Conservation (phyloP, 2,113 vertebrate genomes). For the Hippopotamus amphibius region DNA sequence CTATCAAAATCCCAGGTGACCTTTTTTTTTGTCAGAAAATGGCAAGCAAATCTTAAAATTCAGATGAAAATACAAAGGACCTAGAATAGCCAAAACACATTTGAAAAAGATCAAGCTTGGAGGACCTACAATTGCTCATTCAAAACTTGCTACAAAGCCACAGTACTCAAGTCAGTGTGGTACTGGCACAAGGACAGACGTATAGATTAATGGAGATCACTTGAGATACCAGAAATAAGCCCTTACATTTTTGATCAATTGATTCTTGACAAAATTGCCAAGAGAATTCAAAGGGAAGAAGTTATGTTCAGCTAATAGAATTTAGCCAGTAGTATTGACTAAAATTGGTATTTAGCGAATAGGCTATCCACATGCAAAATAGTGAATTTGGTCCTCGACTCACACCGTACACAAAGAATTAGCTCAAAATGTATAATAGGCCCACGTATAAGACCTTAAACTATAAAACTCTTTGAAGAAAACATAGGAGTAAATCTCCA, state of each 20-base stretch:
- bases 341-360: neutral
- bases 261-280: neutral
- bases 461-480: slow-evolving; percentile 14
- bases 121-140: neutral
- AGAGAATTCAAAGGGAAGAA: neutral
- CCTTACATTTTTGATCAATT: neutral
- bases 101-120: slow-evolving; percentile 3
- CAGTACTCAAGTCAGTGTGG: neutral
- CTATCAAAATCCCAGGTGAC: neutral
- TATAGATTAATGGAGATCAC: neutral
- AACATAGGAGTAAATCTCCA: neutral
- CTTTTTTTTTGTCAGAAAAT: neutral
- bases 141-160: neutral
- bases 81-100: neutral
- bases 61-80: neutral
- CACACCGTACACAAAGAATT: slow-evolving; percentile 18
- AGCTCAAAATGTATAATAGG: neutral
- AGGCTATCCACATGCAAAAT: neutral
- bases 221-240: slow-evolving; percentile 1
- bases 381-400: neutral
- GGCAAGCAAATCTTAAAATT: neutral
- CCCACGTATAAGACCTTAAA: neutral
- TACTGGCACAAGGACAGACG: neutral
- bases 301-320: neutral
- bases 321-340: neutral